Evolutionary conservation across 2,888 invertebrate species (phyloP), one percentile per base, ranked within the genome.

Genomic region (Subacronicta megacephala): DNA sequence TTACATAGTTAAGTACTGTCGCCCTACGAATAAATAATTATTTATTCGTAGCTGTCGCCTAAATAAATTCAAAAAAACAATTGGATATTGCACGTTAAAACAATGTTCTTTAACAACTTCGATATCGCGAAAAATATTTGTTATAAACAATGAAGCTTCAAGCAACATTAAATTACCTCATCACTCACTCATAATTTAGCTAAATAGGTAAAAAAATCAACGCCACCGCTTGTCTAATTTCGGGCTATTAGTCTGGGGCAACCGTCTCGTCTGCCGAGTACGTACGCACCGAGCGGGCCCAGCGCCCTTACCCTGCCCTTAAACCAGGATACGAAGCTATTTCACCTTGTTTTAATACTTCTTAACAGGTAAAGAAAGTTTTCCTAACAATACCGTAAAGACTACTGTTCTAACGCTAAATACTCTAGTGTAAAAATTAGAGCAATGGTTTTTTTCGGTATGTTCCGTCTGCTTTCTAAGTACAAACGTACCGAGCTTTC

Each of bases 231-330:
- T 77, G 61, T 75, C 50, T 51, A 44, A 36, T 26, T 46, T 49
- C n/a, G 35, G 12, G 16, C 40, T 10, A 31, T 53, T 75, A 54
- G 36, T 75, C 72, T 77, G 55, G 65, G 73, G 12, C 52, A 13
- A 17, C 18, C 52, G 78, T 76, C 79, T 71, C 65, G 79, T 54
- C 72, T 64, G 50, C 40, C 61, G 41, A 53, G 83, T 80, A 63
- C 82, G 50, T 38, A 20, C 55, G 83, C 58, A 83, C 83, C 68
- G 77, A 78, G 76, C 59, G 44, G 26, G 54, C 73, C 75, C 61
- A 55, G 62, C 77, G 82, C 76, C 82, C 81, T 77, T 72, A 63
- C 60, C 42, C 36, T 63, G 77, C 72, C 78, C 76, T 71, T 50
- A 62, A 33, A 46, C 50, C 65, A 73, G 75, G 72, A 76, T 69